Evolutionary conservation across 2,888 invertebrate genomes (phyloP).

Genomic region (Halocaridina rubra): DNA sequence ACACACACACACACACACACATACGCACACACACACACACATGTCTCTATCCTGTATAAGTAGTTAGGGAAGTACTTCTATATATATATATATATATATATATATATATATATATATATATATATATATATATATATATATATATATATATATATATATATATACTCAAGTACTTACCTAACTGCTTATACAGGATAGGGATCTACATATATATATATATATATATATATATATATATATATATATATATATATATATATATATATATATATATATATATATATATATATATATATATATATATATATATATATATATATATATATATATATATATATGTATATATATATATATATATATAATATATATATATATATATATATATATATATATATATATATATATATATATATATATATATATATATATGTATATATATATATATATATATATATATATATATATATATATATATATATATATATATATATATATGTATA

Average conservation of each 20-base stretch:
- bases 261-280: too few relatives aligned
- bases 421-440: neutral
- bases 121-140: neutral
- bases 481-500: neutral
- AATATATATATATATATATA: conserved; percentile 14
- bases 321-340: conserved; percentile 16
- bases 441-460: neutral
- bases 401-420: conserved; percentile 9
- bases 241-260: too few relatives aligned
- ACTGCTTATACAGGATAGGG: neutral
- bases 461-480: neutral
- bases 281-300: too few relatives aligned
- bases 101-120: conserved; percentile 9
- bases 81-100: conserved; percentile 17
- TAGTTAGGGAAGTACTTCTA: neutral
- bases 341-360: neutral
- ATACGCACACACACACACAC: neutral
- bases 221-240: neutral
- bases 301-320: conserved; percentile 16
- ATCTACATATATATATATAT: neutral
- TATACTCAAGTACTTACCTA: neutral
- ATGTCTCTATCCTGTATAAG: neutral
- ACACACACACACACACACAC: conserved; percentile 6
- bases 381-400: conserved; percentile 19
- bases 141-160: neutral